Percentiles rank a stretch among this genome's conserved stretches.
These are phyloP conservation scores for Macaria notata DNA, from an alignment of 2,888 invertebrate genomes.

Conservation along the genomic window DNA sequence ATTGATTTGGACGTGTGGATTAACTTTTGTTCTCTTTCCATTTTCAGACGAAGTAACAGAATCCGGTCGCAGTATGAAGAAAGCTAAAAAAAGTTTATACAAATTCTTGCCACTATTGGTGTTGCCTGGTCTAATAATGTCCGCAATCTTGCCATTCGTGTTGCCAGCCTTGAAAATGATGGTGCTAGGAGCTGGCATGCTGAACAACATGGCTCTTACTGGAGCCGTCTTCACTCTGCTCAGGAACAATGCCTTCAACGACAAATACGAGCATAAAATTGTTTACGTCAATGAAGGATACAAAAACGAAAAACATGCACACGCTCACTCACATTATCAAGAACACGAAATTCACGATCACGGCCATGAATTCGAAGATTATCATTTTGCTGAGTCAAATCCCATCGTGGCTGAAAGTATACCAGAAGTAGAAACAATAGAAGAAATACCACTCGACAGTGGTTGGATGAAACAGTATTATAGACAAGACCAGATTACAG, in stretches of 20 bases:
- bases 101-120: slow-evolving; percentile 79
- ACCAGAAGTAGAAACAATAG: slow-evolving; percentile 37
- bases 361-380: slow-evolving; percentile 29
- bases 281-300: slow-evolving; percentile 83
- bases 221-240: slow-evolving; percentile 83
- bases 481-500: slow-evolving; percentile 19
- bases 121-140: slow-evolving; percentile 84
- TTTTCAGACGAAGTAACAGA: slow-evolving; percentile 45
- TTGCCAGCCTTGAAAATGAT: slow-evolving; percentile 86
- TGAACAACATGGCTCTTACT: slow-evolving; percentile 86
- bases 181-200: slow-evolving; percentile 81
- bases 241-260: slow-evolving; percentile 82
- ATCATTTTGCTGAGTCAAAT: slow-evolving; percentile 19
- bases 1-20: no score
- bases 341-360: slow-evolving; percentile 30
- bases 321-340: slow-evolving; percentile 35
- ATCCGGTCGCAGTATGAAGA: slow-evolving; percentile 61
- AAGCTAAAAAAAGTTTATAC: slow-evolving; percentile 59
- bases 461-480: slow-evolving; percentile 43
- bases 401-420: slow-evolving; percentile 12
- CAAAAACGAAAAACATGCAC: slow-evolving; percentile 59
- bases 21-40: no score
- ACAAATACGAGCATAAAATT: slow-evolving; percentile 77
- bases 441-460: slow-evolving; percentile 38
- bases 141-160: slow-evolving; percentile 86